These are phyloP conservation scores for Ormia ochracea DNA, from an alignment of 2,888 invertebrate species.

Conservation along the genomic window DNA sequence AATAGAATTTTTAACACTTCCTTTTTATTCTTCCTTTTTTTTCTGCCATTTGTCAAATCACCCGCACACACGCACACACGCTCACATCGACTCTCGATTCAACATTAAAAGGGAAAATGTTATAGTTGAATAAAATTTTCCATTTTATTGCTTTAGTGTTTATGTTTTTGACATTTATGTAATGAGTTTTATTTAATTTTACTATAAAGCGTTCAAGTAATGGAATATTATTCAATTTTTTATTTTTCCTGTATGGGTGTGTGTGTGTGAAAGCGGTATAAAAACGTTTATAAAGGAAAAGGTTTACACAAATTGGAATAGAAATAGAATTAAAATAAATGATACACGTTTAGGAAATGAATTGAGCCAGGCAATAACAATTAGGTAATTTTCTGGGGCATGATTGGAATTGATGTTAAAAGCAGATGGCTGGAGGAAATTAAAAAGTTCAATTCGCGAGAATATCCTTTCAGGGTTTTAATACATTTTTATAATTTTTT, in stretches of 20 bases:
- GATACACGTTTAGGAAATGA: not conserved
- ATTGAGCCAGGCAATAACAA: not conserved
- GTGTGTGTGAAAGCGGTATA: not conserved
- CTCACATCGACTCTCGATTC: not conserved
- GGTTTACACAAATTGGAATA: not conserved
- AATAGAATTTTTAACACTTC: conserved; percentile 47
- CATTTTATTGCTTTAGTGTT: conserved; percentile 44
- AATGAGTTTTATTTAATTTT: conserved; percentile 62
- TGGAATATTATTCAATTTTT: conserved; percentile 43
- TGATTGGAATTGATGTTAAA: not conserved
- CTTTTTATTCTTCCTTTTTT: conserved; percentile 15
- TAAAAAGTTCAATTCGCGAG: not conserved
- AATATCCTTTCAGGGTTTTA: too few species aligned
- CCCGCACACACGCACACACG: not conserved
- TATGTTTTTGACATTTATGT: conserved; percentile 60
- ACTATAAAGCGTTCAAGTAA: conserved; percentile 50
- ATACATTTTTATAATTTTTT: too few species aligned
- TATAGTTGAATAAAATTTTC: conserved; percentile 24
- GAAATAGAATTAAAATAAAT: not conserved
- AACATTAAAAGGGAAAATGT: not conserved
- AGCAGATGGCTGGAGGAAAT: not conserved
- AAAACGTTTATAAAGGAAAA: not conserved
- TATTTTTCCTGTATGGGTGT: not conserved
- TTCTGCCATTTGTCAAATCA: not conserved
- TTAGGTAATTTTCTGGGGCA: not conserved